Evolutionary conservation across 1,140 invertebrate genomes (phyloP).

Genomic region (Drosophila pseudoananassae): DNA sequence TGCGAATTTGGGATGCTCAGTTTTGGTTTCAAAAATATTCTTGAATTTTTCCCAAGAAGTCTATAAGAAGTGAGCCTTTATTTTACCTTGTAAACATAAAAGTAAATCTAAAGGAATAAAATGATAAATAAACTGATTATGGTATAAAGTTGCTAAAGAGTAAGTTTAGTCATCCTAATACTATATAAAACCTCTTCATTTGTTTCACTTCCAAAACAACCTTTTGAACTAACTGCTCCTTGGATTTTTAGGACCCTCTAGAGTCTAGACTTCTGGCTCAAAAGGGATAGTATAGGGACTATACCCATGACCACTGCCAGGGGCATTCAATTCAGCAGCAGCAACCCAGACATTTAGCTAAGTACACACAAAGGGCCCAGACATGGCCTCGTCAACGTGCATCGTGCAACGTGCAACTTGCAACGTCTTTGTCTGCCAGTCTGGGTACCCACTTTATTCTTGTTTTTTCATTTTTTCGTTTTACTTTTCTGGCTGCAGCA

Average conservation of each 20-base stretch:
- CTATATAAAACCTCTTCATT: too few relatives aligned
- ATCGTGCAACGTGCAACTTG: conserved; percentile 24
- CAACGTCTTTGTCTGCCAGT: conserved; percentile 24
- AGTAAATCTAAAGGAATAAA: too few relatives aligned
- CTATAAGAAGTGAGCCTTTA: too few relatives aligned
- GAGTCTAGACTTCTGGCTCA: not conserved
- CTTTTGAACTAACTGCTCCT: not conserved
- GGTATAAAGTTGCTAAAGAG: too few relatives aligned
- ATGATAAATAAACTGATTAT: too few relatives aligned
- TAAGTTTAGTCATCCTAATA: too few relatives aligned
- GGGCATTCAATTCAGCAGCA: conserved; percentile 29
- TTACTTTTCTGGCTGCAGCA: conserved; percentile 35
- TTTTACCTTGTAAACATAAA: too few relatives aligned
- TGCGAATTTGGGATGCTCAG: conserved; percentile 2
- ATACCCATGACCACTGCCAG: conserved; percentile 9
- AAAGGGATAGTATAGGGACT: not conserved
- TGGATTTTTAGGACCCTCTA: not conserved
- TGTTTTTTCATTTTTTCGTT: not conserved
- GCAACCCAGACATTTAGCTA: conserved; percentile 67
- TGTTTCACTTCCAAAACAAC: not conserved
- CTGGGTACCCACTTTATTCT: not conserved
- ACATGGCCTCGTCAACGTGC: conserved; percentile 43
- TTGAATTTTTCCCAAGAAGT: too few relatives aligned
- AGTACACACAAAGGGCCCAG: conserved; percentile 58
- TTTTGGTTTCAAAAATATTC: not conserved